These are phyloP conservation scores for Myanophis thanlyinensis DNA, from an alignment of 2,113 vertebrate genomes.

Conservation along the genomic window DNA sequence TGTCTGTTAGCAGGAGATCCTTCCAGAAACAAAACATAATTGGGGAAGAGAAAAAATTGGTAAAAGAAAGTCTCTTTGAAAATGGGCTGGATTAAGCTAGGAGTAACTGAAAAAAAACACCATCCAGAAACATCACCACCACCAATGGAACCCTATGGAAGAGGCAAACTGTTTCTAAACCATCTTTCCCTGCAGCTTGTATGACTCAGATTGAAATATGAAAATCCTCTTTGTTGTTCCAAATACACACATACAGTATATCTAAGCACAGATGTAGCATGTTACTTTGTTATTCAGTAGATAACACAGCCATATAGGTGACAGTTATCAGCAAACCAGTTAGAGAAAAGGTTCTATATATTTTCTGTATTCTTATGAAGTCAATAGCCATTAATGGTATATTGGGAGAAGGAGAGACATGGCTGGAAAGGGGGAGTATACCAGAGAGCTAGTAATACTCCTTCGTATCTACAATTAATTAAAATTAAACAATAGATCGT, in stretches of 20 bases:
- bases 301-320: background rate
- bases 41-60: background rate
- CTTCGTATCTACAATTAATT: background rate
- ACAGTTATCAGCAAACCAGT: background rate
- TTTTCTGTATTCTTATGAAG: background rate
- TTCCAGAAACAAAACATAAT: background rate
- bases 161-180: background rate
- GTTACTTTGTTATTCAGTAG: background rate
- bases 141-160: background rate
- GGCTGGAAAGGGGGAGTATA: background rate
- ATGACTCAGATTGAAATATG: background rate
- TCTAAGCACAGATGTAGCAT: background rate
- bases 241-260: background rate
- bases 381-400: background rate
- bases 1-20: background rate
- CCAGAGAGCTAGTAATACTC: background rate
- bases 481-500: background rate
- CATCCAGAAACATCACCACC: background rate
- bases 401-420: background rate
- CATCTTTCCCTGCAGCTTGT: background rate
- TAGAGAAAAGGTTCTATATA: background rate
- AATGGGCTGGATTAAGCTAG: background rate
- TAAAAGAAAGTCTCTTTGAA: background rate
- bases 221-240: background rate
- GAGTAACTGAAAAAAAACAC: background rate